Conservation (phyloP, 2,797 vertebrate genomes). For the Hydrophis major region DNA sequence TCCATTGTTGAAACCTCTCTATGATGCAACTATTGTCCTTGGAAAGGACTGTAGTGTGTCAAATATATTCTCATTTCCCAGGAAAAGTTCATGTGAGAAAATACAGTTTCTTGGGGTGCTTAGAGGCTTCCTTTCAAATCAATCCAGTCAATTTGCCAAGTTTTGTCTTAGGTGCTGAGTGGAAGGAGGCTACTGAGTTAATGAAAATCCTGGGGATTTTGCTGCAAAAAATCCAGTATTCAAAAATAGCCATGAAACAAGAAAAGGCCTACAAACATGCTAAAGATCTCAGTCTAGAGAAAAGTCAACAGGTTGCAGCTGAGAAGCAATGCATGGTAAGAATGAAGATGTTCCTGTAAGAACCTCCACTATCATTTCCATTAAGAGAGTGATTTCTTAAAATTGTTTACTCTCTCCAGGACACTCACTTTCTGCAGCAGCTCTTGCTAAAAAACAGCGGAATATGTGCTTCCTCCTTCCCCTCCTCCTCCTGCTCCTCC, state of each 20-base stretch:
- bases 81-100: neutral
- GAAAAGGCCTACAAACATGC: neutral
- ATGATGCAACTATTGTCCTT: no score
- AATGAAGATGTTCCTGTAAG: rapidly evolving
- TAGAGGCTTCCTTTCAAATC: neutral
- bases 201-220: conserved; percentile 53
- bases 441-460: conserved; percentile 51
- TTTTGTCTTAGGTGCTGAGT: neutral
- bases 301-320: neutral
- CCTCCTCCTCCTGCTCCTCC: conserved; percentile 6
- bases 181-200: conserved; percentile 53
- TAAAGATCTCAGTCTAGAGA: neutral
- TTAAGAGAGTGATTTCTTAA: neutral
- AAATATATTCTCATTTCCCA: neutral
- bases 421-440: conserved; percentile 35
- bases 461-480: conserved; percentile 27
- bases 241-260: neutral
- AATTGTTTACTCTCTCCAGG: conserved; percentile 22
- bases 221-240: conserved; percentile 16
- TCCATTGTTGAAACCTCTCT: neutral
- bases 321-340: conserved; percentile 46
- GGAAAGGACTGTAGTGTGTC: no score
- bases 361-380: neutral
- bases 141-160: neutral
- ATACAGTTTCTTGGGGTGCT: neutral